Evolutionary conservation across 2,888 invertebrate genomes (phyloP).

Genomic region (Orchesella flavescens): DNA sequence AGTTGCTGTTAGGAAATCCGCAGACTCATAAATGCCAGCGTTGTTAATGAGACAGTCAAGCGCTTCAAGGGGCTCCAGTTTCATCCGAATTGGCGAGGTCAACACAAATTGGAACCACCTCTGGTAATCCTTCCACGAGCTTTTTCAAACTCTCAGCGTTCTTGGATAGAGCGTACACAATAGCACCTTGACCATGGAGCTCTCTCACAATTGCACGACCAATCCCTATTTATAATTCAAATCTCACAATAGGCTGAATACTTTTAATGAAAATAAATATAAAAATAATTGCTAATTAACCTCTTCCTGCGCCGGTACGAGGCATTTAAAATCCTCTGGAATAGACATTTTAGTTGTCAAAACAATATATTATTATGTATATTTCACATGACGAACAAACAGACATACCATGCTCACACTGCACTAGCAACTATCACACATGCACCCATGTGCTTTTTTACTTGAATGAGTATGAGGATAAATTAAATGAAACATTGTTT

Average conservation of each 20-base stretch:
- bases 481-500: no score
- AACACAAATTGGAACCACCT: conserved; percentile 73
- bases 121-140: conserved; percentile 72
- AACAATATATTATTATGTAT: no score
- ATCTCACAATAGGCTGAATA: neutral
- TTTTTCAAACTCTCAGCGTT: conserved; percentile 73
- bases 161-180: conserved; percentile 74
- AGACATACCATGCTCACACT: no score
- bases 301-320: neutral
- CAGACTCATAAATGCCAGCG: conserved; percentile 74
- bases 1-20: neutral
- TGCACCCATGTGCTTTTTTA: no score
- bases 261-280: neutral
- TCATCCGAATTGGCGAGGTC: conserved; percentile 76
- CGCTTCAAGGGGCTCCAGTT: conserved; percentile 73
- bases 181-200: conserved; percentile 73
- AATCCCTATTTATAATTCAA: conserved; percentile 73
- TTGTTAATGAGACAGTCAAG: conserved; percentile 76
- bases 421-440: no score
- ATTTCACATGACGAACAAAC: no score
- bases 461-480: no score
- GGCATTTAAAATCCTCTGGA: neutral
- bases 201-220: conserved; percentile 73
- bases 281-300: neutral
- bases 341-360: no score